These are phyloP conservation scores for Chaitophorus viminalis DNA, from an alignment of 2,888 invertebrate genomes.

Conservation along the genomic window DNA sequence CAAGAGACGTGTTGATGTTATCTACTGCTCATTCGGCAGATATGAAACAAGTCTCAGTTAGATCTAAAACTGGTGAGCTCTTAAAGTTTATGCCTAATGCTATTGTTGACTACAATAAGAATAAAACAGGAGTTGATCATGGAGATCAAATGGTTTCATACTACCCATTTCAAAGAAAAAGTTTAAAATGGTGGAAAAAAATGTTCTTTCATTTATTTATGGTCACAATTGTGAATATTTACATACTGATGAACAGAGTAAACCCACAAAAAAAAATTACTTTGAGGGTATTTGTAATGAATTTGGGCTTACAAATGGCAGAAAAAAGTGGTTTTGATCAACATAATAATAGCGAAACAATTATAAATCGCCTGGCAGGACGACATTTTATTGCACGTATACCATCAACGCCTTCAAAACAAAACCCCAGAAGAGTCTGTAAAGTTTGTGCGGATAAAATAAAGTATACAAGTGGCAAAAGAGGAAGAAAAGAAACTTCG, in stretches of 20 bases:
- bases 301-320: background rate
- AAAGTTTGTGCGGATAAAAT: too few relatives aligned
- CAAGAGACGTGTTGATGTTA: background rate
- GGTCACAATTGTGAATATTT: background rate
- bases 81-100: background rate
- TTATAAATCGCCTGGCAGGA: background rate
- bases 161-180: conserved; percentile 12
- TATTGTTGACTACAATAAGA: background rate
- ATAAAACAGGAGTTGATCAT: background rate
- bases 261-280: background rate
- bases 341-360: background rate
- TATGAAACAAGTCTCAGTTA: background rate
- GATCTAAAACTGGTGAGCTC: background rate
- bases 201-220: background rate
- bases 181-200: conserved; percentile 9
- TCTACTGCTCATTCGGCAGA: background rate
- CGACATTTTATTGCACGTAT: background rate
- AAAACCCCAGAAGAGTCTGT: background rate
- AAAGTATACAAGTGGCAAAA: too few relatives aligned
- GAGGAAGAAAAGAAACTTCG: too few relatives aligned
- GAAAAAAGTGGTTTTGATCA: background rate
- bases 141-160: background rate
- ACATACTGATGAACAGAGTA: background rate
- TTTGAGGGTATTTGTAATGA: background rate
- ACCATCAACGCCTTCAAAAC: background rate